A percentile compares a stretch with the other conserved stretches of the same genome.
phyloP scores from a whole-genome alignment of 92 coral and sea anemone genomes.

The Desmophyllum pertusum region DNA sequence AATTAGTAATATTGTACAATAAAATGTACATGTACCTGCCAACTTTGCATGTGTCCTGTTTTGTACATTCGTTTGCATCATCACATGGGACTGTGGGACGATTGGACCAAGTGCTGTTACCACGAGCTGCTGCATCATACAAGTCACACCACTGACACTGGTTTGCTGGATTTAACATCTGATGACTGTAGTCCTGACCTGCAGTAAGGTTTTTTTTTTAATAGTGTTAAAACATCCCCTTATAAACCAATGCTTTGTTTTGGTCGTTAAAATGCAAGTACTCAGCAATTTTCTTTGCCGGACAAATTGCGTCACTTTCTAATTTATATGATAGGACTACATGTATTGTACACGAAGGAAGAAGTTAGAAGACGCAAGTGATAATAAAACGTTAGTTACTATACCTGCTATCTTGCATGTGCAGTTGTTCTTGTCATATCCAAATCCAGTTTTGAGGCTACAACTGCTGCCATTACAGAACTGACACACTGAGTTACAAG shows the following conservation, averaged over 20 bases:
- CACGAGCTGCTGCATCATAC: slow-evolving; percentile 59
- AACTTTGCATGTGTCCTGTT: slow-evolving; percentile 60
- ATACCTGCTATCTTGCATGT: slow-evolving; percentile 84
- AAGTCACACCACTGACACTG: too few species aligned
- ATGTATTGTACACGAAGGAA: too few species aligned
- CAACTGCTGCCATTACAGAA: slow-evolving; percentile 75
- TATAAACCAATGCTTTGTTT: too few species aligned
- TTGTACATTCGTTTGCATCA: slow-evolving; percentile 75
- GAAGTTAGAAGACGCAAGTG: too few species aligned
- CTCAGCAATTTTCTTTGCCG: too few species aligned
- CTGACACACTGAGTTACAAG: slow-evolving; percentile 76
- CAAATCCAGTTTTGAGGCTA: slow-evolving; percentile 81
- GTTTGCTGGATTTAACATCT: slow-evolving; percentile 68
- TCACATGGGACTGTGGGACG: slow-evolving; percentile 72
- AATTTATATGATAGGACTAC: too few species aligned
- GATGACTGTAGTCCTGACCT: slow-evolving; percentile 84
- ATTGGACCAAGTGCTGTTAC: slow-evolving; percentile 72
- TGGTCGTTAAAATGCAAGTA: too few species aligned
- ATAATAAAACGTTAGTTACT: background rate
- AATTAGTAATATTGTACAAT: too few species aligned
- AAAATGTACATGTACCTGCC: slow-evolving; percentile 18
- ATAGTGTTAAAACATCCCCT: too few species aligned
- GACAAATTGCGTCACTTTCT: too few species aligned
- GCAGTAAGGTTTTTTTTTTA: background rate
- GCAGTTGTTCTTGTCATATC: slow-evolving; percentile 74